Evolutionary conservation across 2,113 vertebrate genomes (phyloP).

Genomic region (Mixornis gularis): DNA sequence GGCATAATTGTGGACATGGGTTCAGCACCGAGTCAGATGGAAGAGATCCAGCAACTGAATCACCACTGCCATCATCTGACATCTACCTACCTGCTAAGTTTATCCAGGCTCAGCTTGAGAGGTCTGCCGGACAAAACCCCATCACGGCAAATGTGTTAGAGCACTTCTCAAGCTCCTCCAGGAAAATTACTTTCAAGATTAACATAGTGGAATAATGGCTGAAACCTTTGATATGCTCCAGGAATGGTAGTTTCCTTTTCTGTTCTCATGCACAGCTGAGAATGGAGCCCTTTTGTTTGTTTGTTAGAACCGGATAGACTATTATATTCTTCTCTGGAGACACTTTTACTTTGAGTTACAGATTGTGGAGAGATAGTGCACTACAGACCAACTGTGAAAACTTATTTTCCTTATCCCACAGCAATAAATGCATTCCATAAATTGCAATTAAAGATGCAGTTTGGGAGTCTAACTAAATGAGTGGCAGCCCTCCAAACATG

Average conservation of each 20-base stretch:
- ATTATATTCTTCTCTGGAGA: background rate
- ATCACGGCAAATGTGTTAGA: background rate
- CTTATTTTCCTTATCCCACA: background rate
- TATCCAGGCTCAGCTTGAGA: background rate
- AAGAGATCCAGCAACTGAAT: background rate
- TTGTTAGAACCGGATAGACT: background rate
- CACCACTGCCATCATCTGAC: background rate
- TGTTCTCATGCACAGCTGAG: background rate
- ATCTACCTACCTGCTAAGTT: background rate
- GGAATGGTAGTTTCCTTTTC: background rate
- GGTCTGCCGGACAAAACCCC: background rate
- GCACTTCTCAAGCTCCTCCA: background rate
- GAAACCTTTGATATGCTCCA: background rate
- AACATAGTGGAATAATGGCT: background rate
- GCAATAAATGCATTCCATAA: conserved; percentile 19
- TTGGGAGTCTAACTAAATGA: background rate
- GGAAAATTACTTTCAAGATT: background rate
- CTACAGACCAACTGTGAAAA: background rate
- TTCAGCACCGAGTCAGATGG: background rate
- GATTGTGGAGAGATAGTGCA: background rate
- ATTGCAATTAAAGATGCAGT: background rate
- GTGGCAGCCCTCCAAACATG: background rate
- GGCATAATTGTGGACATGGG: accelerated
- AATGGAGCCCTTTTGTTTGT: background rate
- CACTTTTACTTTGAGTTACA: background rate